Evolutionary conservation across 2,113 vertebrate species (phyloP).

Genomic region (Chaetorhynchus papuensis): DNA sequence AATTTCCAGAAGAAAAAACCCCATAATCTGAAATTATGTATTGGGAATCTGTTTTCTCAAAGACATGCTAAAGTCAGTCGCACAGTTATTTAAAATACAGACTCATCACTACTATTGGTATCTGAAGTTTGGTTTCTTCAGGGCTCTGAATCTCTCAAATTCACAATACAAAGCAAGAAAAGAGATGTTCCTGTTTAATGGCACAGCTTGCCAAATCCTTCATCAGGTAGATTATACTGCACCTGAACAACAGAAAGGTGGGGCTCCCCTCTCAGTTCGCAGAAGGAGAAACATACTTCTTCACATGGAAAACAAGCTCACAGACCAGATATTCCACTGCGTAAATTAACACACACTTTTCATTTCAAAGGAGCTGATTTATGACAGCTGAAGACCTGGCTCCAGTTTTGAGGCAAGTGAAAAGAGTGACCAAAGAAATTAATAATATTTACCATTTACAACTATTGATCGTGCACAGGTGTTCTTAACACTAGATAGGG

Average conservation of each 20-base stretch:
- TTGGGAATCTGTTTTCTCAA: not conserved
- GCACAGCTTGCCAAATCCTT: not conserved
- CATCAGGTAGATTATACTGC: not conserved
- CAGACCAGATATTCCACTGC: not conserved
- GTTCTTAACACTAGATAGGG: not conserved
- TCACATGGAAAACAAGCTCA: not conserved
- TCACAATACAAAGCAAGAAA: not conserved
- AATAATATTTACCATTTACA: not conserved
- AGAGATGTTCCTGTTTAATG: not conserved
- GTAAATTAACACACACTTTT: not conserved
- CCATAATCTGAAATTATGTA: not conserved
- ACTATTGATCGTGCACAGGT: not conserved
- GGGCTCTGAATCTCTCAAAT: not conserved
- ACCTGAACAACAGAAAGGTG: not conserved
- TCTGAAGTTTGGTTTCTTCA: not conserved
- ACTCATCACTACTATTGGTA: not conserved
- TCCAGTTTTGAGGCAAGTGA: not conserved
- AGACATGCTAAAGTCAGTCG: not conserved
- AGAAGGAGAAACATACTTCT: not conserved
- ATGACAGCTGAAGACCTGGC: not conserved
- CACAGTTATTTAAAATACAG: not conserved
- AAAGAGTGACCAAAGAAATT: not conserved
- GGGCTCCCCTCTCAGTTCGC: not conserved
- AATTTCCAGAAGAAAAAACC: not conserved
- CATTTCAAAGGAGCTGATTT: not conserved